Evolutionary conservation across 2,888 invertebrate species (phyloP), one percentile per base, ranked within the genome.

Genomic region (Meiosimyza decipiens): DNA sequence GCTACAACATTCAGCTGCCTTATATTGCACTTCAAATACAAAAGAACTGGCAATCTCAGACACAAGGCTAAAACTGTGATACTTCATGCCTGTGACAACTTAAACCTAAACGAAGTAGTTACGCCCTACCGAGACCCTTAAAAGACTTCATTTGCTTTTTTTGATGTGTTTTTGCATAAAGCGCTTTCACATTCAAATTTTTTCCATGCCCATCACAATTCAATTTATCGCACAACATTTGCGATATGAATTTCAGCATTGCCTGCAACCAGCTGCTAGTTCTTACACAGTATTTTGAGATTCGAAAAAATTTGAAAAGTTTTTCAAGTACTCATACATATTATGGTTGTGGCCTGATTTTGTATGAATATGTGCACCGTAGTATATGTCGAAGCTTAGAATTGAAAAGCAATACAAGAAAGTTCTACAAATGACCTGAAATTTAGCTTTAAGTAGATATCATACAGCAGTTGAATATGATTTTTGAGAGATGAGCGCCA

Each of bases 221-320:
- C 28, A 60, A 33, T 60, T 16, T 59, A 28, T 28, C 28, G 28
- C 4, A 59, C 59, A 59, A 28, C 28, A 28, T 59, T 28, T 60
- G 60, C 12, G 60, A 22, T 3, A 12, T n/a, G 33, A 3, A 18
- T 28, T 28, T 28, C 13, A 57, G 3, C 57, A 11, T n/a, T 40
- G 60, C 60, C 22, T 22, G 28, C 28, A 40, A 40, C 62, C 69
- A 28, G 28, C 28, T 28, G 28, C 55, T 71, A 33, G 22, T 22
- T 22, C 3, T 59, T 73, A 67, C 54, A 50, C 47, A 33, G 28
- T 68, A 40, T 71, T 54, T 73, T 71, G 76, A 75, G 72, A 76
- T 40, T 28, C 4, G 28, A 28, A 28, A 28, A 28, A 28, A 28
- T 28, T 28, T 28, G 28, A 28, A 28, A 28, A 28, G 28, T 28